Conservation (phyloP, 1,140 invertebrate species). For the Notospermus geniculatus region DNA sequence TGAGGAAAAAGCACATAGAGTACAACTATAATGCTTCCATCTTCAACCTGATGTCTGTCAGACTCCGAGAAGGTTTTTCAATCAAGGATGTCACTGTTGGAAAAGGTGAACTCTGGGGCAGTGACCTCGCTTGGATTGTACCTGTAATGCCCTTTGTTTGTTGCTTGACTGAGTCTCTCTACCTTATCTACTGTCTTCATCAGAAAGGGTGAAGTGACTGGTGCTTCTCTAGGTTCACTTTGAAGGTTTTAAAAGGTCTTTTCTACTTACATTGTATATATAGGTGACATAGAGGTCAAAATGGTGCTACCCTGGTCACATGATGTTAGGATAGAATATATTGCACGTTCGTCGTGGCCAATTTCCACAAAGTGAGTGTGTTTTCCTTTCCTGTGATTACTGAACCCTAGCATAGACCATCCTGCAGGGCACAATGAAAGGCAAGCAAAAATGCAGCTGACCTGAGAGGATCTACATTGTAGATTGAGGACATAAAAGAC, state of each 20-base stretch:
- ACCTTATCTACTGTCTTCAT: not conserved
- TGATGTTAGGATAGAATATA: slow-evolving; percentile 72
- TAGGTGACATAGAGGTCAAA: slow-evolving; percentile 67
- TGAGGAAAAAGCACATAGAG: slow-evolving; percentile 69
- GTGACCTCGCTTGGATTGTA: too few relatives aligned
- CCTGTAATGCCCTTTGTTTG: too few relatives aligned
- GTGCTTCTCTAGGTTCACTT: not conserved
- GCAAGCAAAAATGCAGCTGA: too few relatives aligned
- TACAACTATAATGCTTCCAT: slow-evolving; percentile 66
- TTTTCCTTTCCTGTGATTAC: not conserved
- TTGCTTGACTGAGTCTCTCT: not conserved
- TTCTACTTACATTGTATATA: too few relatives aligned
- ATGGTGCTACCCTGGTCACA: slow-evolving; percentile 74
- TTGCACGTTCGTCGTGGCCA: slow-evolving; percentile 65
- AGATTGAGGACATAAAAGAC: too few relatives aligned
- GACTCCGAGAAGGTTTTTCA: slow-evolving; percentile 77
- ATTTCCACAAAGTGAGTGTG: slow-evolving; percentile 59
- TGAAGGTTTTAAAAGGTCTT: too few relatives aligned
- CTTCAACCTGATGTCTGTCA: slow-evolving; percentile 70
- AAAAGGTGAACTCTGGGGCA: slow-evolving; percentile 50
- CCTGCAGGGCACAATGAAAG: too few relatives aligned
- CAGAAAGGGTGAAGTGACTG: not conserved
- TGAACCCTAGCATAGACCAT: too few relatives aligned
- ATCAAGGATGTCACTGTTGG: slow-evolving; percentile 63
- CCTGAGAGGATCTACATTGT: too few relatives aligned